Conservation (phyloP, 2,888 invertebrate genomes). For the Anaspis maculata region DNA sequence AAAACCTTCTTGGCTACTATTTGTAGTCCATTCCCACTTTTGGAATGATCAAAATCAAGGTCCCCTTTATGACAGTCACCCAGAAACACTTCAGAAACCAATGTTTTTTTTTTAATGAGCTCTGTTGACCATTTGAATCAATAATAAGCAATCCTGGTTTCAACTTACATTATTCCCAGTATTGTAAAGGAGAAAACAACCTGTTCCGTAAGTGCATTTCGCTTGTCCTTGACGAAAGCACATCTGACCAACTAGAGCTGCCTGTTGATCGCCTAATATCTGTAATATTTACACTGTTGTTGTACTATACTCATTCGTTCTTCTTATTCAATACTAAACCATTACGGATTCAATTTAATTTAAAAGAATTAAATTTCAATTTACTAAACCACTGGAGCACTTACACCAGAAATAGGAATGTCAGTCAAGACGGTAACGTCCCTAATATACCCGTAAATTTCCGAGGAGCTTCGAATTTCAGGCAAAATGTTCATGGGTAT, state of each 20-base stretch:
- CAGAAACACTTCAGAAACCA: too few species aligned
- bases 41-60: too few species aligned
- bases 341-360: too few species aligned
- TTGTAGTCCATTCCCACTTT: too few species aligned
- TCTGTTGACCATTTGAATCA: conserved; percentile 2
- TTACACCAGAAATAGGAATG: conserved; percentile 83
- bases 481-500: conserved; percentile 81
- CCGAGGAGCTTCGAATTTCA: conserved; percentile 81
- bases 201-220: conserved; percentile 92
- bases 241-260: conserved; percentile 86
- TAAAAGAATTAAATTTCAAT: too few species aligned
- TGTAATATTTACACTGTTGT: conserved; percentile 34
- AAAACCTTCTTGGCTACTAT: too few species aligned
- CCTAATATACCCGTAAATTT: conserved; percentile 78
- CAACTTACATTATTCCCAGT: conserved; percentile 62
- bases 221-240: conserved; percentile 84
- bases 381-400: conserved; percentile 20
- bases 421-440: conserved; percentile 63
- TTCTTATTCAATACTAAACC: neutral
- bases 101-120: too few species aligned
- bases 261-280: conserved; percentile 94
- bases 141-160: too few species aligned
- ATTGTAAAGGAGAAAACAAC: conserved; percentile 90
- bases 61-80: too few species aligned
- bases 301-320: neutral